Conservation (phyloP, 1,140 invertebrate genomes). For the Hycleus cichorii region DNA sequence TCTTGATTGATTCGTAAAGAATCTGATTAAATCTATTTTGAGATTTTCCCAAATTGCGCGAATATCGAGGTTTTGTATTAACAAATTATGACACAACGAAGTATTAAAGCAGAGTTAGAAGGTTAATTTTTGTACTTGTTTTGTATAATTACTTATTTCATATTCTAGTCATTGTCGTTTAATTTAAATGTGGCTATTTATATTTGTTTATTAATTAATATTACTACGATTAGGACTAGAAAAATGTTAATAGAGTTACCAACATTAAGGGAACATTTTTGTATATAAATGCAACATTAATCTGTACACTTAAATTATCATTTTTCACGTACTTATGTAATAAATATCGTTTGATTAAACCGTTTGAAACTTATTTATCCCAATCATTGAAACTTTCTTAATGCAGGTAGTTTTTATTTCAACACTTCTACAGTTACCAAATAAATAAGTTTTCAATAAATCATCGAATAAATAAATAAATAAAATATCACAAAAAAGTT, state of each 20-base stretch:
- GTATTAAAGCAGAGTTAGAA: slow-evolving; percentile 13
- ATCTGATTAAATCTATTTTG: neutral
- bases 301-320: slow-evolving; percentile 9
- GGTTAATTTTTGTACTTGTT: slow-evolving; percentile 10
- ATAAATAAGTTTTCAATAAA: slow-evolving; percentile 6
- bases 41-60: no score
- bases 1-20: slow-evolving; percentile 20
- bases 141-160: slow-evolving; percentile 14
- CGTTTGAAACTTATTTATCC: no score
- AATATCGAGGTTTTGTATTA: slow-evolving; percentile 10
- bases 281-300: slow-evolving; percentile 5
- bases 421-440: no score
- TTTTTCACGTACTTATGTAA: slow-evolving; percentile 11
- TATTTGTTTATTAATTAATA: neutral
- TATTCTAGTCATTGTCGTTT: slow-evolving; percentile 20
- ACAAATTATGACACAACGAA: slow-evolving; percentile 13
- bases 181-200: slow-evolving; percentile 13
- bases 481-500: slow-evolving; percentile 14
- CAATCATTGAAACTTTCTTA: neutral
- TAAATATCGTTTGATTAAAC: no score
- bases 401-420: neutral
- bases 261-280: slow-evolving; percentile 5
- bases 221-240: neutral
- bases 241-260: slow-evolving; percentile 4
- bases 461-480: slow-evolving; percentile 7